These are phyloP conservation scores for Oxystoma pomonae DNA, from an alignment of 2,888 invertebrate species.

Conservation along the genomic window DNA sequence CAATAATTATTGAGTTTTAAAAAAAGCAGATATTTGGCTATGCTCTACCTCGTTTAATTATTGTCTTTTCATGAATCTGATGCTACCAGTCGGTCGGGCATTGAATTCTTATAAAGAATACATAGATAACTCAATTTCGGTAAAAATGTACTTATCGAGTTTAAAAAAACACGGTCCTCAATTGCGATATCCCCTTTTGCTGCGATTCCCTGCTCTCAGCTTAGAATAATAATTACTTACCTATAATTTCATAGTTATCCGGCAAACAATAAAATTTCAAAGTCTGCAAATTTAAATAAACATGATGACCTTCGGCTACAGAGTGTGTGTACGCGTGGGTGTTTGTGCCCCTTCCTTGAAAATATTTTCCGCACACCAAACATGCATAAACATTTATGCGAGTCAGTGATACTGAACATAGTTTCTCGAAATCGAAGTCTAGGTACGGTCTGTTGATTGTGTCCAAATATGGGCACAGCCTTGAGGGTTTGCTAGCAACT, in stretches of 20 bases:
- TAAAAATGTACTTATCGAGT: too few relatives aligned
- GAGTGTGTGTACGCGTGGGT: conserved; percentile 99
- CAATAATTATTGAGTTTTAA: too few relatives aligned
- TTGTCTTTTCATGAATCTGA: too few relatives aligned
- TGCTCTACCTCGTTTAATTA: too few relatives aligned
- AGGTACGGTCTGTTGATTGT: conserved; percentile 95
- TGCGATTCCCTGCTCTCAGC: too few relatives aligned
- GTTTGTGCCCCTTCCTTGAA: conserved; percentile 93
- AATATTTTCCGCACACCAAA: conserved; percentile 98
- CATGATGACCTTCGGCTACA: conserved; percentile 96
- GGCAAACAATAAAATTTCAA: conserved; percentile 98
- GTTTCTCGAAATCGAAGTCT: conserved; percentile 99
- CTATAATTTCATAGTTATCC: conserved; percentile 98
- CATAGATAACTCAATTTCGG: too few relatives aligned
- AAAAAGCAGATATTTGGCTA: too few relatives aligned
- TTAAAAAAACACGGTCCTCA: too few relatives aligned
- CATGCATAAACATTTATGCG: conserved; percentile 99
- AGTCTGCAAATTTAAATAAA: conserved; percentile 94
- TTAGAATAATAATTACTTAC: too few relatives aligned
- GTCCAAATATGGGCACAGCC: conserved; percentile 92
- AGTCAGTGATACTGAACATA: conserved; percentile 96
- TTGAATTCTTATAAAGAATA: too few relatives aligned
- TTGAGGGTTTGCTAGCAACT: conserved; percentile 6
- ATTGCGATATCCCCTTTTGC: too few relatives aligned
- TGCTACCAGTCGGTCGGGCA: too few relatives aligned